Evolutionary conservation across 1,140 invertebrate species (phyloP), one percentile per base, ranked within the genome.

Genomic region (Maniola jurtina): DNA sequence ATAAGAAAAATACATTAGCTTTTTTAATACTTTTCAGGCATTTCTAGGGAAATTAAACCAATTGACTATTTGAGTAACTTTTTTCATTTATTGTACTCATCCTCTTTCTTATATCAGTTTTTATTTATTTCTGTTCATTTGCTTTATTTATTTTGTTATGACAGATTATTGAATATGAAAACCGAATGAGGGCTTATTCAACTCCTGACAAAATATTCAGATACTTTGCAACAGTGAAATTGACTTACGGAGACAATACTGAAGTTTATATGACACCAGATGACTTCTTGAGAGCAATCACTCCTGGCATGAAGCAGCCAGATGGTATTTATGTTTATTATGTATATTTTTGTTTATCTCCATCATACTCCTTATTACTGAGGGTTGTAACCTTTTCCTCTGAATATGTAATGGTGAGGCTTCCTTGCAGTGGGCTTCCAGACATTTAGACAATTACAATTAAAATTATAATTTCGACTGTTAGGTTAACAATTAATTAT

Each of bases 161-260:
- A 76, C 86, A 99, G 96, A 99, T 99, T 81, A 98, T 99, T 87
- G 98, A 99, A 87, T 99, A 99, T 94, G 98, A 99, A 92, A 99
- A 99, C 92, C 93, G 98, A 79, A 96, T 99, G 91, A 92, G 98
- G 77, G 93, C 96, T 68, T 99, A 96, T 92, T 99, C 98, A 11
- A 99, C 98, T 38, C 98, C 98, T 55, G 98, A 99, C 91, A 99
- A 99, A 93, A 98, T 99, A 86, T 99, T 99, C 93, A 95, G 98
- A 58, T 99, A 99, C 92, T 99, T 99, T 94, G 98, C 98, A n/a
- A 99, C 98, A 45, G 93, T 99, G 71, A 97, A 97, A 92, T 91
- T 99, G 40, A 93, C 94, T 70, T 93, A 93, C 77, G 89, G 93
- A 64, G 93, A 94, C 56, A 93, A 93, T 80, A 94, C 94, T 68